phyloP scores from a whole-genome alignment of 2,888 invertebrate species.

The Caenorhabditis drosophilae region DNA sequence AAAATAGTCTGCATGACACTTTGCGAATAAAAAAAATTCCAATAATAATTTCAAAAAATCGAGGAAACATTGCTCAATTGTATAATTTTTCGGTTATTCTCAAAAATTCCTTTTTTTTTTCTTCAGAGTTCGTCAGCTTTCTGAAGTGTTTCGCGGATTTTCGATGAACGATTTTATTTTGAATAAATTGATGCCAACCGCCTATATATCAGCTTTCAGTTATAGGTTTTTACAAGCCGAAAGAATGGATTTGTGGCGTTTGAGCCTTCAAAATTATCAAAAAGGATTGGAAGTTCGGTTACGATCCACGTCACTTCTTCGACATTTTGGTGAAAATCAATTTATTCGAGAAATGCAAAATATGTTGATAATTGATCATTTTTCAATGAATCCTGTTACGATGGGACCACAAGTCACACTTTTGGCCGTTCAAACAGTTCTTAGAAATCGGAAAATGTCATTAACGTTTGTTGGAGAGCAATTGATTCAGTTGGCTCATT shows the following conservation, averaged over 20 bases:
- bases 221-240: too few species aligned
- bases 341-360: background rate
- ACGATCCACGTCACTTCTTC: background rate
- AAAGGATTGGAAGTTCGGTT: background rate
- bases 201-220: too few species aligned
- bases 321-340: background rate
- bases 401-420: background rate
- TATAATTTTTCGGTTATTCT: background rate
- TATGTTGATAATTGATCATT: too few species aligned
- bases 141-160: too few species aligned
- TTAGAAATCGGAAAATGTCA: constrained; percentile 4
- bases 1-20: background rate
- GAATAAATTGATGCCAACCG: too few species aligned
- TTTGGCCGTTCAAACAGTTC: constrained; percentile 10
- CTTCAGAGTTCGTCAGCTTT: background rate
- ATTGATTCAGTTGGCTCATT: constrained; percentile 12
- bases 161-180: too few species aligned
- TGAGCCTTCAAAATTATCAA: background rate
- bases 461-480: constrained; percentile 6
- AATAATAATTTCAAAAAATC: background rate
- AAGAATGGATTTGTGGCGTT: background rate
- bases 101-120: background rate
- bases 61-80: background rate
- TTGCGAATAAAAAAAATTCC: background rate
- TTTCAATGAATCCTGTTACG: background rate